Percentiles rank a stretch among this genome's conserved stretches.
Evolutionary conservation across 1,140 invertebrate species (phyloP).

Genomic region (Spodoptera litura): DNA sequence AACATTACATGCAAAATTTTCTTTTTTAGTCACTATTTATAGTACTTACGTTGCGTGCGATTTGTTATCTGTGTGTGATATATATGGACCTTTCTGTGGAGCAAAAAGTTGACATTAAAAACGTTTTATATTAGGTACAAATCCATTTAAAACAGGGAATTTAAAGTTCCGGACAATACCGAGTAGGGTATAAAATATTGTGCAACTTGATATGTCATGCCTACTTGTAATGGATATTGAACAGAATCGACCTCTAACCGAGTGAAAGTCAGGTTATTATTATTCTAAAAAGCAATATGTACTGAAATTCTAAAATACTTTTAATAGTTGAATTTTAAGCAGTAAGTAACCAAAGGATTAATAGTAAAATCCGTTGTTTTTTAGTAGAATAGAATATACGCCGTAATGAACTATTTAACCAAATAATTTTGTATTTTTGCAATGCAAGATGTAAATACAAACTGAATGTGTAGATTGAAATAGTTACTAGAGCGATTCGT

Average conservation of each 20-base stretch:
- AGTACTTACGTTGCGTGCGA: not conserved
- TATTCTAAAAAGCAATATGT: conserved; percentile 4
- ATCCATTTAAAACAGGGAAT: conserved; percentile 5
- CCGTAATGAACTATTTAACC: not conserved
- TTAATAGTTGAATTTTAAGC: conserved; percentile 16
- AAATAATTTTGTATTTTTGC: conserved; percentile 10
- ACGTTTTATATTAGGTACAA: not conserved
- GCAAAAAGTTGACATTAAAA: not conserved
- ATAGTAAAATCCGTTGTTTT: conserved; percentile 22
- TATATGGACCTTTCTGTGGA: not conserved
- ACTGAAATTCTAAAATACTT: not conserved
- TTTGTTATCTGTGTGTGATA: not conserved
- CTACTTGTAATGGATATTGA: not conserved
- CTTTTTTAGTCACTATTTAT: no score
- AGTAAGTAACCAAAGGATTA: conserved; percentile 35
- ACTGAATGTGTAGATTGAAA: no score
- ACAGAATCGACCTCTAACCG: not conserved
- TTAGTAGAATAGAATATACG: not conserved
- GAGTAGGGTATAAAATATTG: conserved; percentile 1
- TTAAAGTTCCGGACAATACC: not conserved
- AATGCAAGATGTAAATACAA: conserved; percentile 7
- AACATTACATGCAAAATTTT: no score
- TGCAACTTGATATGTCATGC: not conserved
- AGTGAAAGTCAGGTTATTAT: not conserved
- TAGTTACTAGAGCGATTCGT: no score